Conservation (phyloP, 2,113 vertebrate species). For the Nannobrachium achirus region DNA sequence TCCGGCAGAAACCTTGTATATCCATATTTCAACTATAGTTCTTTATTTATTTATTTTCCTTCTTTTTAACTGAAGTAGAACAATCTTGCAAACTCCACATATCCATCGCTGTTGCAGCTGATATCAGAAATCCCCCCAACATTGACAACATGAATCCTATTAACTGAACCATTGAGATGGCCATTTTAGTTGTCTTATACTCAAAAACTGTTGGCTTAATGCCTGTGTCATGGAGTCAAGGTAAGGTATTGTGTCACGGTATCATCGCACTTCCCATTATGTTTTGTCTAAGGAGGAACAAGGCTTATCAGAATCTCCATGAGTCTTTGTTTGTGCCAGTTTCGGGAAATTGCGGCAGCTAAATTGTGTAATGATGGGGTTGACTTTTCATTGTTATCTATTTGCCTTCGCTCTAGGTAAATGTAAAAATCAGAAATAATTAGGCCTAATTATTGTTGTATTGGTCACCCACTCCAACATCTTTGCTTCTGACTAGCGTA, state of each 20-base stretch:
- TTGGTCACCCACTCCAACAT: neutral
- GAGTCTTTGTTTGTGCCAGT: conserved; percentile 40
- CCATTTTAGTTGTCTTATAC: conserved; percentile 74
- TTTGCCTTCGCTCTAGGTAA: conserved; percentile 11
- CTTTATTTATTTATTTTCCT: too few relatives aligned
- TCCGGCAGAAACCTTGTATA: too few relatives aligned
- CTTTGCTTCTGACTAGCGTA: neutral
- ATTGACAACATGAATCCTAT: conserved; percentile 81
- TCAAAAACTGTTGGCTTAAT: neutral
- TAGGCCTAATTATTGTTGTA: neutral
- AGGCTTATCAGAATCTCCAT: conserved; percentile 69
- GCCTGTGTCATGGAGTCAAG: conserved; percentile 13
- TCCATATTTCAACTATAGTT: too few relatives aligned
- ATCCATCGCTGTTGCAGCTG: conserved; percentile 84
- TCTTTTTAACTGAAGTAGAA: conserved; percentile 80
- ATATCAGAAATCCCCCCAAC: conserved; percentile 82
- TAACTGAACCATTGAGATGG: conserved; percentile 83
- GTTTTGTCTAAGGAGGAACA: conserved; percentile 37
- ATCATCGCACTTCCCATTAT: conserved; percentile 45
- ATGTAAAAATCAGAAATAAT: neutral
- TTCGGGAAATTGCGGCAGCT: conserved; percentile 34
- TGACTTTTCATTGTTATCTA: neutral
- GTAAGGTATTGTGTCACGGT: conserved; percentile 42
- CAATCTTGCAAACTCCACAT: conserved; percentile 87
- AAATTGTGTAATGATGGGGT: conserved; percentile 41